Conservation (phyloP, 2,113 vertebrate genomes). For the Typhlomys cinereus region DNA sequence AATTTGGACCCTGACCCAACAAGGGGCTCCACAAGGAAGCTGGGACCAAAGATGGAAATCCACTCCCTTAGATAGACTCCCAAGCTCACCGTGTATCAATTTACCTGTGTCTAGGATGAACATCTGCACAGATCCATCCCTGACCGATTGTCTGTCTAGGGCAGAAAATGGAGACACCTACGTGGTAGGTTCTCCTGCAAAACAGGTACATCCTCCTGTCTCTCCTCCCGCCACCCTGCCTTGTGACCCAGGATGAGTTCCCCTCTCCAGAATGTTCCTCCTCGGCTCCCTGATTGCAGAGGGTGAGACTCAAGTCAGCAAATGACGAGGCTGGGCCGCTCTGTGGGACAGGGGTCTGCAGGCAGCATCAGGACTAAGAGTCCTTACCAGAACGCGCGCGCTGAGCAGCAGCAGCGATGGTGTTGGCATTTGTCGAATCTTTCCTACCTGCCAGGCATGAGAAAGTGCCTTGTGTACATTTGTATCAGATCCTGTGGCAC, state of each 20-base stretch:
- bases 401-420: rapidly evolving
- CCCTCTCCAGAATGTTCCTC: background rate
- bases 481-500: background rate
- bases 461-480: background rate
- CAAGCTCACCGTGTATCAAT: background rate
- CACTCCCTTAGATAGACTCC: background rate
- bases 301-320: background rate
- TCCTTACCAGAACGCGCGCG: background rate
- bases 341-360: background rate
- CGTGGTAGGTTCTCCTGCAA: background rate
- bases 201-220: background rate
- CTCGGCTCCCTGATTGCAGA: too few species aligned
- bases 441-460: background rate
- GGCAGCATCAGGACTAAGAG: background rate
- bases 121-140: background rate
- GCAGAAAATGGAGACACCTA: background rate
- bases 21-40: rapidly evolving
- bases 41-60: background rate
- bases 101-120: background rate
- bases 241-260: background rate
- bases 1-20: background rate
- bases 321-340: background rate
- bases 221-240: background rate
- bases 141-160: background rate
- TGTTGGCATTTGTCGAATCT: background rate